Evolutionary conservation across 2,888 invertebrate species (phyloP).

Genomic region (Nomada hirtipes): DNA sequence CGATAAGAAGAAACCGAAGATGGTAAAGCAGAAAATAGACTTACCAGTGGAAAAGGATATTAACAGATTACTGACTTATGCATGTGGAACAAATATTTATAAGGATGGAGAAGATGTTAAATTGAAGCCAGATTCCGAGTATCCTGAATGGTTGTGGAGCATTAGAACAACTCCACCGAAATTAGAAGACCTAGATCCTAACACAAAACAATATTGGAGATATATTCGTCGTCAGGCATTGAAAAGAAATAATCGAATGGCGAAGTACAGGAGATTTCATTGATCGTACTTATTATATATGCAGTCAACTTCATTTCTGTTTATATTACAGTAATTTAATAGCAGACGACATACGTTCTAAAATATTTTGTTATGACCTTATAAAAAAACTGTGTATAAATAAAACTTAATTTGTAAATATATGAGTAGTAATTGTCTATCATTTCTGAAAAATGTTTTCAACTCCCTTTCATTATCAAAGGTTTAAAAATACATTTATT

Average conservation of each 20-base stretch:
- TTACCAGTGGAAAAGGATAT: conserved; percentile 95
- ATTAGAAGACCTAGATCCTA: conserved; percentile 91
- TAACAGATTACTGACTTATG: conserved; percentile 89
- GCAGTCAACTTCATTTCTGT: neutral
- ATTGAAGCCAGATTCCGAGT: conserved; percentile 91
- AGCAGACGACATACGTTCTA: neutral
- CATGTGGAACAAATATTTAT: conserved; percentile 94
- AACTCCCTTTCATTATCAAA: too few species aligned
- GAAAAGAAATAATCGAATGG: conserved; percentile 87
- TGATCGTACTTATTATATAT: conserved; percentile 85
- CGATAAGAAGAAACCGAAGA: conserved; percentile 84
- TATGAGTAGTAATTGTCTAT: neutral
- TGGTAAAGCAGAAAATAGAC: conserved; percentile 88
- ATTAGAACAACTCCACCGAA: conserved; percentile 88
- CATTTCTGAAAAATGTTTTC: neutral
- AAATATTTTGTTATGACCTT: conserved; percentile 6
- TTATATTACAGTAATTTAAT: neutral
- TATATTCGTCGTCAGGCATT: conserved; percentile 88
- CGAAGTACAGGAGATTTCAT: conserved; percentile 77
- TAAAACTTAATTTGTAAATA: conserved; percentile 19
- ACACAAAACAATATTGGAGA: conserved; percentile 93
- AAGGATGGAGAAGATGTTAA: conserved; percentile 93
- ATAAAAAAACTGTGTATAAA: conserved; percentile 8
- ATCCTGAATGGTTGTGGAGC: conserved; percentile 97
- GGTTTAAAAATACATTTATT: too few species aligned